Percentiles rank a stretch among this genome's conserved stretches.
Evolutionary conservation across 1,140 invertebrate species (phyloP).

Genomic region (Danaus melanippus): DNA sequence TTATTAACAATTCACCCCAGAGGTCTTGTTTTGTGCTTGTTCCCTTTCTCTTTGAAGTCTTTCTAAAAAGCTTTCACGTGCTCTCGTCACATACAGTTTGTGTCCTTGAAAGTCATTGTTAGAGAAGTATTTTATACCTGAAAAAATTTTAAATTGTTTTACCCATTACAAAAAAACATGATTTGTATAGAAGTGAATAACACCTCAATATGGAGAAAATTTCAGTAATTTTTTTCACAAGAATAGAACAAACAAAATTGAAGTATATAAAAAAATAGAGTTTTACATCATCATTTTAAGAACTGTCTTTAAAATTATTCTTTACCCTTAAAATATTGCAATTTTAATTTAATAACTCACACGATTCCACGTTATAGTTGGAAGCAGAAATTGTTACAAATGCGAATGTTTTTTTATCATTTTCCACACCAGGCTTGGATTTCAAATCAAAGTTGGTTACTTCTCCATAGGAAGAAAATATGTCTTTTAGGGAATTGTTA

Average conservation of each 20-base stretch:
- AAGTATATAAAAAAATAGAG: too few relatives aligned
- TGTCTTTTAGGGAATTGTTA: constrained; percentile 33
- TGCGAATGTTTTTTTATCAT: constrained; percentile 50
- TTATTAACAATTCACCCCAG: constrained; percentile 14
- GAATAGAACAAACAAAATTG: too few relatives aligned
- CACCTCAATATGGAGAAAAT: too few relatives aligned
- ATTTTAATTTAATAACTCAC: constrained; percentile 35
- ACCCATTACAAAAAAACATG: constrained; percentile 4
- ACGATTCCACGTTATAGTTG: constrained; percentile 49
- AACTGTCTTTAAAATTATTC: too few relatives aligned
- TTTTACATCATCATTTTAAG: too few relatives aligned
- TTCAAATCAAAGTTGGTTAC: constrained; percentile 55
- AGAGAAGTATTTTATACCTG: constrained; percentile 54
- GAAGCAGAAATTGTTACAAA: constrained; percentile 47
- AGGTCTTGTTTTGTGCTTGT: constrained; percentile 35
- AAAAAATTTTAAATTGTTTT: constrained; percentile 15
- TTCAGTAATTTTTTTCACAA: too few relatives aligned
- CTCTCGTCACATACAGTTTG: constrained; percentile 52
- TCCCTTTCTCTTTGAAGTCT: constrained; percentile 54
- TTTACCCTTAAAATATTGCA: too few relatives aligned
- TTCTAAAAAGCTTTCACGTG: constrained; percentile 60
- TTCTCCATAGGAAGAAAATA: constrained; percentile 49
- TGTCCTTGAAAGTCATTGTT: constrained; percentile 42
- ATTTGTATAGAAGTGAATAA: background rate
- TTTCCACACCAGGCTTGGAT: constrained; percentile 35